These are phyloP conservation scores for Branchipolynoe longqiensis DNA, from an alignment of 2,888 invertebrate genomes.

Conservation along the genomic window DNA sequence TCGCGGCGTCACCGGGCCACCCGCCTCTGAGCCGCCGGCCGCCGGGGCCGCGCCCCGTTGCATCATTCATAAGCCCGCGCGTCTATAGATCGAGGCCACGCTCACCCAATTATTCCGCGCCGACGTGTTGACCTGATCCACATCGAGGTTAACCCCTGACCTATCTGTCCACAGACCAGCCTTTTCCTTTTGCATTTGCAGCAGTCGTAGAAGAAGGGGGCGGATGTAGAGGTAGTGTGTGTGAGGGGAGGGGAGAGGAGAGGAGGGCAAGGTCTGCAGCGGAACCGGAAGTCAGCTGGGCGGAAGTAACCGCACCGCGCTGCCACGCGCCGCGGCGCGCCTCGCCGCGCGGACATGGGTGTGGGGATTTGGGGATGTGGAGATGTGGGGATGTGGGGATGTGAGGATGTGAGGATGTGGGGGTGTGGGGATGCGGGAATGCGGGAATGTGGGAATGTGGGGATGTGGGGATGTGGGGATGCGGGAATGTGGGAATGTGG, in stretches of 20 bases:
- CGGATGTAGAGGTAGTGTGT: background rate
- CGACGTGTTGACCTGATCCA: constrained; percentile 23
- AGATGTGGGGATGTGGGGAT: too few species aligned
- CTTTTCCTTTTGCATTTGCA: too few species aligned
- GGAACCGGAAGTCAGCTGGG: constrained; percentile 3
- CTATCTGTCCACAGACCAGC: too few species aligned
- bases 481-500: too few species aligned
- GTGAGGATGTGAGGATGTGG: too few species aligned
- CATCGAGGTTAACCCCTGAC: constrained; percentile 34
- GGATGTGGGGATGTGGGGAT: too few species aligned
- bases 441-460: too few species aligned
- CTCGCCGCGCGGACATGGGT: too few species aligned
- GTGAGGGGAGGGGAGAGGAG: background rate
- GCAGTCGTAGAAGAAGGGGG: too few species aligned
- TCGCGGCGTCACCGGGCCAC: background rate
- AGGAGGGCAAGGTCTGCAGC: background rate
- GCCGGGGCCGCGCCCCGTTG: constrained; percentile 10
- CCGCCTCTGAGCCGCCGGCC: background rate
- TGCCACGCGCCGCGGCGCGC: too few species aligned
- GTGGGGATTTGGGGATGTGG: too few species aligned
- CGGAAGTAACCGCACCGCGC: background rate
- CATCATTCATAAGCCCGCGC: constrained; percentile 41
- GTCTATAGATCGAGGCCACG: constrained; percentile 49
- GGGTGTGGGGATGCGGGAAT: too few species aligned
- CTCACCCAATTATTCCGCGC: constrained; percentile 40